Evolutionary conservation across 2,888 invertebrate species (phyloP).

Genomic region (Lepidochrysops patricia): DNA sequence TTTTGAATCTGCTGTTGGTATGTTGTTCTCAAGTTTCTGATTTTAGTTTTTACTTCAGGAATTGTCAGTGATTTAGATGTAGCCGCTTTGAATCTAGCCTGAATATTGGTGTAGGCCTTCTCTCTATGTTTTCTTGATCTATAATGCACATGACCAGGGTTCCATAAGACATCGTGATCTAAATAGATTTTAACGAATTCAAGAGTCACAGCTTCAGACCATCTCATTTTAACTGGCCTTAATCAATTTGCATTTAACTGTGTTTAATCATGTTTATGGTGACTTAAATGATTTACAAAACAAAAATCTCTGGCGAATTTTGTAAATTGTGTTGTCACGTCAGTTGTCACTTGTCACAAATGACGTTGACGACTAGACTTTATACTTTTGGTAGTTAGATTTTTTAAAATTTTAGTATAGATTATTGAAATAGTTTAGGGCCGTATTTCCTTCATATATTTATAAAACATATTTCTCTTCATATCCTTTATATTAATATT

Average conservation of each 20-base stretch:
- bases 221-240: slow-evolving; percentile 48
- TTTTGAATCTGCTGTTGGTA: slow-evolving; percentile 64
- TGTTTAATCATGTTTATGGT: too few species aligned
- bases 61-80: slow-evolving; percentile 42
- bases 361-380: too few species aligned
- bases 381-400: too few species aligned
- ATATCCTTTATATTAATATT: background rate
- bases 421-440: too few species aligned
- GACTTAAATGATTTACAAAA: too few species aligned
- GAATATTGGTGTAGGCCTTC: slow-evolving; percentile 48
- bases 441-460: background rate
- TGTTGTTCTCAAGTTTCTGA: slow-evolving; percentile 64
- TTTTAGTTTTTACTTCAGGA: slow-evolving; percentile 63
- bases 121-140: slow-evolving; percentile 51
- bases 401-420: too few species aligned
- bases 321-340: too few species aligned
- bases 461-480: background rate
- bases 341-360: too few species aligned
- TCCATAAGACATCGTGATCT: slow-evolving; percentile 67
- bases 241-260: too few species aligned
- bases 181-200: slow-evolving; percentile 66
- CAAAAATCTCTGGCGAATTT: too few species aligned
- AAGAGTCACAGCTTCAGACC: slow-evolving; percentile 61
- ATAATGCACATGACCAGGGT: slow-evolving; percentile 52
- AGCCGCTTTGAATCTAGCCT: slow-evolving; percentile 41